Evolutionary conservation across 1,140 invertebrate genomes (phyloP), one percentile per base, ranked within the genome.

Genomic region (Papilio polyxenes): DNA sequence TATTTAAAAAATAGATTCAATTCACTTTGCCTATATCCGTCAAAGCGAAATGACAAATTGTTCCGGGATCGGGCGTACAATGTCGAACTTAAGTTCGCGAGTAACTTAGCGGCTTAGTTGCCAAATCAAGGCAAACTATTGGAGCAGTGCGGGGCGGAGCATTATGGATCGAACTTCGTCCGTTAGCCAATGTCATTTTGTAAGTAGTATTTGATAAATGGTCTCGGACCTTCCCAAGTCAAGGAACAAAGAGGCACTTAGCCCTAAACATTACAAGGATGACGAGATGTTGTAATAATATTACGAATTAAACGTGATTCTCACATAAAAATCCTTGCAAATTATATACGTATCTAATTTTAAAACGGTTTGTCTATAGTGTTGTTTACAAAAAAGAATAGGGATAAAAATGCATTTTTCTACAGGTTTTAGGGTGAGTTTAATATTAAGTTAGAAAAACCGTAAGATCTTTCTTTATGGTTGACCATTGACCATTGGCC

Each of bases 111-210:
- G 59, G 59, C 48, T 80, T 31, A 40, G 78, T 20, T 80, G 78
- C 78, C 78, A 80, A 80, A 80, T 80, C 78, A 65, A 65, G 78
- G 59, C 78, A 65, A 80, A 80, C 78, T 80, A 80, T 80, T 72
- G 78, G 40, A 69, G 59, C 11, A 48, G 10, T n/a, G 59, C 78
- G 75, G 48, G 37, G 13, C 76, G 53, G 48, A 23, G 56, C 65
- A 79, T 65, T 79, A 79, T 79, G 77, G 77, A 79, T 79, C 59
- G 77, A 79, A 79, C 77, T 62, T 62, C 77, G 37, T 79, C 77
- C 77, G 56, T 79, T 79, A 62, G 77, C 77, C 53, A 62, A 79
- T 62, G 77, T 79, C 77, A 79, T 79, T 79, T 79, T 79, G 77
- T 79, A 79, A 79, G 77, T 79, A 79, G 53, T 49, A 62, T 79